Percentiles rank a stretch among this genome's conserved stretches.
Evolutionary conservation across 2,797 vertebrate genomes (phyloP).

Genomic region (Cetoscarus ocellatus): DNA sequence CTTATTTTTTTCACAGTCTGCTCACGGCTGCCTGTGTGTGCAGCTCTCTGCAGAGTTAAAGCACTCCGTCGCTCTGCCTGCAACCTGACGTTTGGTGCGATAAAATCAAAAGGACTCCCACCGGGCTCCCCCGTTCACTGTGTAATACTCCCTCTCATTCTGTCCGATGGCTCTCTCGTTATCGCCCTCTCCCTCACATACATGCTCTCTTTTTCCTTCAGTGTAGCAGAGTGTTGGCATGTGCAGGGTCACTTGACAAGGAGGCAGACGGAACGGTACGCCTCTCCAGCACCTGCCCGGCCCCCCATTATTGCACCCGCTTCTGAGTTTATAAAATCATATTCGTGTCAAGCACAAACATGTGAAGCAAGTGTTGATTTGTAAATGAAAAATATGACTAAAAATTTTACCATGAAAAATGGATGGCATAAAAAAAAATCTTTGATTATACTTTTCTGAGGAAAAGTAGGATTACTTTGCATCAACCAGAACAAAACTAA

Average conservation of each 20-base stretch:
- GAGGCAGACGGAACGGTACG: slow-evolving; percentile 53
- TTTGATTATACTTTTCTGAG: no score
- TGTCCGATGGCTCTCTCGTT: slow-evolving; percentile 8
- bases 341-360: slow-evolving; percentile 61
- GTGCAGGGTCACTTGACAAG: slow-evolving; percentile 64
- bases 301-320: slow-evolving; percentile 62
- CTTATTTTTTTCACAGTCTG: slow-evolving; percentile 21
- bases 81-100: slow-evolving; percentile 34
- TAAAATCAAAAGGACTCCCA: slow-evolving; percentile 40
- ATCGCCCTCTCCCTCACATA: slow-evolving; percentile 27
- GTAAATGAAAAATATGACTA: no score
- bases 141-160: slow-evolving; percentile 11
- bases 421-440: no score
- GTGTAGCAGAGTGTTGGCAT: slow-evolving; percentile 54
- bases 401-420: no score
- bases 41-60: slow-evolving; percentile 27
- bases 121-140: slow-evolving; percentile 8
- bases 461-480: no score
- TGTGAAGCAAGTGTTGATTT: slow-evolving; percentile 60
- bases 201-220: slow-evolving; percentile 41
- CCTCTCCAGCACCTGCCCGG: slow-evolving; percentile 71
- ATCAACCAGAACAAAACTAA: no score
- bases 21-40: slow-evolving; percentile 14
- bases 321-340: slow-evolving; percentile 63
- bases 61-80: slow-evolving; percentile 4